Percentiles rank a stretch among this genome's conserved stretches.
These are phyloP conservation scores for Platerodrilus igneus DNA, from an alignment of 2,888 invertebrate species.

Conservation along the genomic window DNA sequence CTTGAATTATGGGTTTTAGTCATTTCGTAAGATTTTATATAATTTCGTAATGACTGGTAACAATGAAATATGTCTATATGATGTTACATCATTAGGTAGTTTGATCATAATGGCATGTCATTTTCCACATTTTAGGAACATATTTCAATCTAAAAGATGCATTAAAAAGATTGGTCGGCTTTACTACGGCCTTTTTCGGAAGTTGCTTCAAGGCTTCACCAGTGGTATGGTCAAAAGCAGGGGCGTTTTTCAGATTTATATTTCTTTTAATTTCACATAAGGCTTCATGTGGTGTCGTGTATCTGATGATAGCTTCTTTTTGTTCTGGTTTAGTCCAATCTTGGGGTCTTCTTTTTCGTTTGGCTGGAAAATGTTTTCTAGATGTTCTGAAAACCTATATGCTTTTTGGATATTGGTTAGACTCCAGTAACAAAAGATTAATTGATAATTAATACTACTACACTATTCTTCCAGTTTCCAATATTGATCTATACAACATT, in stretches of 20 bases:
- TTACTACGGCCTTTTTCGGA: slow-evolving; percentile 3
- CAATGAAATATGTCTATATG: slow-evolving; percentile 30
- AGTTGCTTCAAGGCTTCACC: slow-evolving; percentile 1
- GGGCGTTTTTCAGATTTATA: background rate
- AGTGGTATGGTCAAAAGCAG: slow-evolving; percentile 3
- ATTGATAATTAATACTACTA: too few relatives aligned
- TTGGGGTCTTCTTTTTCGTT: too few relatives aligned
- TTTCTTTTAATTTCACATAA: too few relatives aligned
- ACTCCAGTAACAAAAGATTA: too few relatives aligned
- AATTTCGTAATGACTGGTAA: slow-evolving; percentile 32
- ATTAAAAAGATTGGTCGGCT: slow-evolving; percentile 2
- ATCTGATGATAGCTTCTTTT: background rate
- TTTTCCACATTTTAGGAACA: slow-evolving; percentile 15
- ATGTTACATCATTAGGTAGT: slow-evolving; percentile 19
- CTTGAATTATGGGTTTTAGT: too few relatives aligned
- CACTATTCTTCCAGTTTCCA: too few relatives aligned
- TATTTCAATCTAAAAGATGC: slow-evolving; percentile 5
- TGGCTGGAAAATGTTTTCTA: slow-evolving; percentile 6
- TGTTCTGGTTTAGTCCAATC: slow-evolving; percentile 4
- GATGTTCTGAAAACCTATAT: slow-evolving; percentile 8
- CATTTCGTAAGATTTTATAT: slow-evolving; percentile 23
- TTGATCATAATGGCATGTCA: slow-evolving; percentile 29
- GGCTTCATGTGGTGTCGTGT: too few relatives aligned
- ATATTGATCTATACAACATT: too few relatives aligned
- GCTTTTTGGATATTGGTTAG: too few relatives aligned